phyloP scores from a whole-genome alignment of 2,113 vertebrate genomes.

The Tenrec ecaudatus region DNA sequence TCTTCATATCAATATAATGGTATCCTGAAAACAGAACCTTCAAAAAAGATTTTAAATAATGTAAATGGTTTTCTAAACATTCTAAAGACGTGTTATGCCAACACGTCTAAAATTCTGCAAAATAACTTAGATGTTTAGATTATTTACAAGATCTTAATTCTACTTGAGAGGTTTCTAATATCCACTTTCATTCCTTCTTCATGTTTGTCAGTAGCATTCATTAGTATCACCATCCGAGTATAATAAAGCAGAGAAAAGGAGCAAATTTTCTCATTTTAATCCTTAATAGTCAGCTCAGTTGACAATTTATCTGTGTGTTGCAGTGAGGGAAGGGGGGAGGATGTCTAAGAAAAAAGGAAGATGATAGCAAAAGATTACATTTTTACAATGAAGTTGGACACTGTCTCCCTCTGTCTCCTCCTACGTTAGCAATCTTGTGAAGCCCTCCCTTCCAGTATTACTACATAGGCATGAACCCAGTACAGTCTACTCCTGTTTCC shows the following conservation, averaged over 20 bases:
- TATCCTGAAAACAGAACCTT: conserved; percentile 11
- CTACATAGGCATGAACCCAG: no score
- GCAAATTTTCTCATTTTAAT: neutral
- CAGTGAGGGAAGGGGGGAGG: no score
- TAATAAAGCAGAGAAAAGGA: conserved; percentile 1
- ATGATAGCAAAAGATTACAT: neutral
- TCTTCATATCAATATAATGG: neutral
- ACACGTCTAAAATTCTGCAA: conserved; percentile 40
- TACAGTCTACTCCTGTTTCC: neutral
- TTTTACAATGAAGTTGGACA: neutral
- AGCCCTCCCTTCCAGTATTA: neutral
- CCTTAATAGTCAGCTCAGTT: neutral
- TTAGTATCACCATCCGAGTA: neutral
- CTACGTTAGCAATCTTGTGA: neutral
- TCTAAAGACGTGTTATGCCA: neutral
- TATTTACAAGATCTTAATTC: neutral
- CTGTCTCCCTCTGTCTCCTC: neutral
- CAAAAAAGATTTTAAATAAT: conserved; percentile 38
- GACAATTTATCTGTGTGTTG: conserved; percentile 23
- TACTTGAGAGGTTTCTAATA: neutral
- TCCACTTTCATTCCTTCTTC: neutral
- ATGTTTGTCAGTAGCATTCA: conserved; percentile 23
- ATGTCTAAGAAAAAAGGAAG: conserved; percentile 16
- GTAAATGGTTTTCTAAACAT: conserved; percentile 27
- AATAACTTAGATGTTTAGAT: conserved; percentile 5